Conservation (phyloP, 2,113 vertebrate genomes). For the Campylomormyrus tamandua region DNA sequence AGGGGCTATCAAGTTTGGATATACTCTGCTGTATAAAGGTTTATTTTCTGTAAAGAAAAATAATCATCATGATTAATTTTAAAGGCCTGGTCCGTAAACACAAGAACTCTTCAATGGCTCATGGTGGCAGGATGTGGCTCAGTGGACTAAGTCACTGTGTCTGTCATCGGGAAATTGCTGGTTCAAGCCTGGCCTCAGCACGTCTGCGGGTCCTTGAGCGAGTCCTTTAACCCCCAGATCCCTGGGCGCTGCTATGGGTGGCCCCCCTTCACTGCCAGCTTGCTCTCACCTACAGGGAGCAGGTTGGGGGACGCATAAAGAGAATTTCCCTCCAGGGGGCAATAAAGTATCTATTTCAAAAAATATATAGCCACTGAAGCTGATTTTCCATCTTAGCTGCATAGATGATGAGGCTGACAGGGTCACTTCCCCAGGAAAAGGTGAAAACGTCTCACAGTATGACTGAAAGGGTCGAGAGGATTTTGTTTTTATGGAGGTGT, state of each 20-base stretch:
- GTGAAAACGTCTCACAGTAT: not conserved
- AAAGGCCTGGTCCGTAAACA: not conserved
- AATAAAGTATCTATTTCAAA: not conserved
- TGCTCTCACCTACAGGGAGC: too few relatives aligned
- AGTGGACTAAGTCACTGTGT: too few relatives aligned
- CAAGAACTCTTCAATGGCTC: not conserved
- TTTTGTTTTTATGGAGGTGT: slow-evolving; percentile 12
- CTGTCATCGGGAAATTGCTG: too few relatives aligned
- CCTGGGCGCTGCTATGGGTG: too few relatives aligned
- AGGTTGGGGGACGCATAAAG: too few relatives aligned
- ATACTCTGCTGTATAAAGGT: not conserved
- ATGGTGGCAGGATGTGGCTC: too few relatives aligned
- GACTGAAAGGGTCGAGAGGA: slow-evolving; percentile 1
- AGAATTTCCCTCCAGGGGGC: too few relatives aligned
- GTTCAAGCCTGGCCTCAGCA: too few relatives aligned
- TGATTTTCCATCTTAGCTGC: not conserved
- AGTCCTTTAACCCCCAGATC: too few relatives aligned
- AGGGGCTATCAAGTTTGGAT: not conserved
- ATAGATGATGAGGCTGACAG: not conserved
- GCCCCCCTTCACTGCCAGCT: too few relatives aligned
- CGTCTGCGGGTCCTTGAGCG: too few relatives aligned
- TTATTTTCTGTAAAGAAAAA: not conserved
- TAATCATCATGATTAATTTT: not conserved
- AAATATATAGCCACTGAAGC: not conserved
- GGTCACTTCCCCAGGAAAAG: not conserved